A percentile compares a stretch with the other conserved stretches of the same genome.
phyloP scores from a whole-genome alignment of 2,113 vertebrate species.

The Ibidorhyncha struthersii region DNA sequence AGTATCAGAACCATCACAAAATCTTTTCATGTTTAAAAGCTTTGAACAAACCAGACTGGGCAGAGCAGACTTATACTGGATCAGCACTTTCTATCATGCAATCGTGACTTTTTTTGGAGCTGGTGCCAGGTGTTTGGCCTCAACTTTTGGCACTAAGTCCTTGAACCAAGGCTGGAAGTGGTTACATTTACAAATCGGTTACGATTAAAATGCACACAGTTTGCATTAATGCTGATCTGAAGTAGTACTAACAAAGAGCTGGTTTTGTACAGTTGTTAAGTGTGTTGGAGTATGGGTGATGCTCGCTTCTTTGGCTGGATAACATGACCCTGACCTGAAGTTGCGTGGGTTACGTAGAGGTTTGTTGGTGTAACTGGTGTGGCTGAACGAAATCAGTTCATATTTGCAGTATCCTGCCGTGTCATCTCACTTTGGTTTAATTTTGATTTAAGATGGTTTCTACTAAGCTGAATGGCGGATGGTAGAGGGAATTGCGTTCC shows the following conservation, averaged over 20 bases:
- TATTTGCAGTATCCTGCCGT: background rate
- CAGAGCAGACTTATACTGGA: background rate
- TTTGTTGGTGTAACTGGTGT: background rate
- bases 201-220: background rate
- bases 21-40: background rate
- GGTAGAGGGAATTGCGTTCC: fast-evolving
- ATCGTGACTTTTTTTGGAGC: background rate
- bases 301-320: background rate
- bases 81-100: background rate
- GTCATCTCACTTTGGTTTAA: background rate
- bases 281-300: background rate
- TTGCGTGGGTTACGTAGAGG: fast-evolving
- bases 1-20: background rate
- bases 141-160: background rate
- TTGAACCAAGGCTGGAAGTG: background rate
- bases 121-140: background rate
- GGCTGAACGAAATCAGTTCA: fast-evolving
- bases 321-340: no score
- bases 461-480: background rate
- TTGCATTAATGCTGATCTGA: background rate
- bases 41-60: background rate
- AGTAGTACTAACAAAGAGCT: background rate
- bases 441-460: background rate
- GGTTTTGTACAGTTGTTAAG: background rate
- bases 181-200: background rate